These are phyloP conservation scores for Bryconaethiops microstoma DNA, from an alignment of 2,797 vertebrate species.

Conservation along the genomic window DNA sequence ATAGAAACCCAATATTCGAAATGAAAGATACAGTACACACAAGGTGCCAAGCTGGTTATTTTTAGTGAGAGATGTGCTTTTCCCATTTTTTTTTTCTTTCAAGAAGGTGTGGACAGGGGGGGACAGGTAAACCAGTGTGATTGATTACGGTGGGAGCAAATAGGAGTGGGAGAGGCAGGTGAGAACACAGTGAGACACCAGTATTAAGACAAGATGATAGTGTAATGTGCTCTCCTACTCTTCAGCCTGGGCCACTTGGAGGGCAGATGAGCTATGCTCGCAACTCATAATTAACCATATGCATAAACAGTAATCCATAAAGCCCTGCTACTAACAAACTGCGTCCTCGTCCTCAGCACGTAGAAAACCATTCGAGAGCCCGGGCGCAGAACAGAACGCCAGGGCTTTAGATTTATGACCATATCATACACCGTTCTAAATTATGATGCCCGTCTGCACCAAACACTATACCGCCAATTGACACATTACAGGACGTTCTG, in stretches of 20 bases:
- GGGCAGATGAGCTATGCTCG: not conserved
- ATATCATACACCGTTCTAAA: not conserved
- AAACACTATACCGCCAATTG: not conserved
- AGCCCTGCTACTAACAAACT: not conserved
- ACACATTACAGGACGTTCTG: slow-evolving; percentile 3
- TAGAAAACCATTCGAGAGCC: not conserved
- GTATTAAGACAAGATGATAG: slow-evolving; percentile 13
- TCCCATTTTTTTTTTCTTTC: not conserved
- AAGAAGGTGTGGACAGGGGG: not conserved
- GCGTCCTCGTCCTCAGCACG: not conserved
- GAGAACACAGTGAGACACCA: slow-evolving; percentile 32
- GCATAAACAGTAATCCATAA: not conserved
- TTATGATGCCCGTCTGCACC: not conserved
- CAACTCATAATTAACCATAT: not conserved
- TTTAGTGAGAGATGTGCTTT: slow-evolving; percentile 27
- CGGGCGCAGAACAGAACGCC: not conserved
- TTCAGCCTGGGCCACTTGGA: not conserved
- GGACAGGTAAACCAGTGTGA: slow-evolving; percentile 13
- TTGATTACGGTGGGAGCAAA: slow-evolving; percentile 30
- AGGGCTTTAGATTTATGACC: slow-evolving; percentile 2
- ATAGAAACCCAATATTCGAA: slow-evolving; percentile 39
- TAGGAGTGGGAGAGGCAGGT: slow-evolving; percentile 36
- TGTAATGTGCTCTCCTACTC: slow-evolving; percentile 22
- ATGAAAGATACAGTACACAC: slow-evolving; percentile 38
- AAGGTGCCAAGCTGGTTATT: slow-evolving; percentile 60